Evolutionary conservation across 1,140 invertebrate genomes (phyloP).

Genomic region (Drosophila ficusphila): DNA sequence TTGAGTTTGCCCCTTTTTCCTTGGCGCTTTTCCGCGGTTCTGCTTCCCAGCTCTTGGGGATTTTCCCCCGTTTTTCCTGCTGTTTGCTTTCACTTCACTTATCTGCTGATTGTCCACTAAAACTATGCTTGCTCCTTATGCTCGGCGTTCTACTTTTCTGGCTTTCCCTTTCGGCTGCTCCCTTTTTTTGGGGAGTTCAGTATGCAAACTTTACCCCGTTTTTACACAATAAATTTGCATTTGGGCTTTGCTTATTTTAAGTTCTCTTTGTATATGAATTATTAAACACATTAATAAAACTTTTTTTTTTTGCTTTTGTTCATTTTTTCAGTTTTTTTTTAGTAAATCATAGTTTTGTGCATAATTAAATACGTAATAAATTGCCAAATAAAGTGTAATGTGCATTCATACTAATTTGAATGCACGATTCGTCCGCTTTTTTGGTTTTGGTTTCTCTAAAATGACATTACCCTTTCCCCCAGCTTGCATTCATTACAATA

Average conservation of each 20-base stretch:
- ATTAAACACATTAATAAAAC: conserved; percentile 72
- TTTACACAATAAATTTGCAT: conserved; percentile 50
- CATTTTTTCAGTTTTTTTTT: conserved; percentile 12
- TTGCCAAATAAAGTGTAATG: conserved; percentile 74
- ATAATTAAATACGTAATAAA: conserved; percentile 76
- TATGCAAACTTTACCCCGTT: conserved; percentile 15
- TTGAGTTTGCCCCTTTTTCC: neutral
- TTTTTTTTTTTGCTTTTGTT: conserved; percentile 21
- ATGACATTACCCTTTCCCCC: conserved; percentile 80
- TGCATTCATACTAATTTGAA: conserved; percentile 42
- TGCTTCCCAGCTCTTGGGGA: conserved; percentile 5
- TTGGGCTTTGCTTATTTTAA: conserved; percentile 26
- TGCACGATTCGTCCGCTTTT: conserved; percentile 27
- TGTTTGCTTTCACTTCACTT: conserved; percentile 40
- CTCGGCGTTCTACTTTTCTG: conserved; percentile 26
- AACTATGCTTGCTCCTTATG: conserved; percentile 73
- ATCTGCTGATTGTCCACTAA: conserved; percentile 79
- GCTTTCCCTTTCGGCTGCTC: conserved; percentile 21
- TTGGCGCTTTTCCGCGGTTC: neutral
- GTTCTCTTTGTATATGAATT: conserved; percentile 38
- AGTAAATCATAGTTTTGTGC: conserved; percentile 73
- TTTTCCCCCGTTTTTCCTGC: conserved; percentile 12
- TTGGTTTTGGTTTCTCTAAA: conserved; percentile 22
- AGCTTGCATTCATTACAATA: conserved; percentile 74
- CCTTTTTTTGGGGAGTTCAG: conserved; percentile 16